A percentile compares a stretch with the other conserved stretches of the same genome.
Evolutionary conservation across 2,113 vertebrate genomes (phyloP).

Genomic region (Gymnocephalus cernua): DNA sequence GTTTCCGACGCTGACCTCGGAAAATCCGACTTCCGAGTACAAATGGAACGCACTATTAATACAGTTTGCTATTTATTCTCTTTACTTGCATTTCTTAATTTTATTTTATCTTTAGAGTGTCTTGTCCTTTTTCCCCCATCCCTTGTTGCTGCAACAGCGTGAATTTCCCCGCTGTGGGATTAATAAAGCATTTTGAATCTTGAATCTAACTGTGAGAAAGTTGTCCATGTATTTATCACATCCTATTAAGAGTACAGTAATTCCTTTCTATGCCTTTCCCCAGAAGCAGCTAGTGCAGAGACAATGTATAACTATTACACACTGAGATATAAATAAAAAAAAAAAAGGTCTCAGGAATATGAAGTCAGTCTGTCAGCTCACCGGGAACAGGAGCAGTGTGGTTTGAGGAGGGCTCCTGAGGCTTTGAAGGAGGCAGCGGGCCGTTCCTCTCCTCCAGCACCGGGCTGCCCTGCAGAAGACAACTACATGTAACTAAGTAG

Average conservation of each 20-base stretch:
- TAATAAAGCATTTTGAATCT: no score
- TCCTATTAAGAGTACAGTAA: neutral
- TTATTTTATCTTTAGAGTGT: no score
- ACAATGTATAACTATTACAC: neutral
- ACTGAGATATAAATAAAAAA: neutral
- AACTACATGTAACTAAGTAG: neutral
- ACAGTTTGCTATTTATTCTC: no score
- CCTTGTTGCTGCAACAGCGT: no score
- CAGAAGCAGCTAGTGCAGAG: neutral
- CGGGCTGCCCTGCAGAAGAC: conserved; percentile 59
- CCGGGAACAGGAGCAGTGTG: conserved; percentile 66
- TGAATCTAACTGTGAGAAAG: neutral
- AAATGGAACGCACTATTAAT: no score
- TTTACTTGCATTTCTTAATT: no score
- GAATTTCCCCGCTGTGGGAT: no score
- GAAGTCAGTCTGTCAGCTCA: conserved; percentile 55
- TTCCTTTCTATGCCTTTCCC: neutral
- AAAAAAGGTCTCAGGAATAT: neutral
- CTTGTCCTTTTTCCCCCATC: no score
- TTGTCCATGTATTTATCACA: neutral
- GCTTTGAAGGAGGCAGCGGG: conserved; percentile 82
- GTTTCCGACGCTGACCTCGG: no score
- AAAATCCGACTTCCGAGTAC: no score
- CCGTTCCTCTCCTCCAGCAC: conserved; percentile 89
- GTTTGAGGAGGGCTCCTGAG: conserved; percentile 72